A percentile compares a stretch with the other conserved stretches of the same genome.
phyloP scores from a whole-genome alignment of 2,113 vertebrate species.

The Emydocephalus ijimae region DNA sequence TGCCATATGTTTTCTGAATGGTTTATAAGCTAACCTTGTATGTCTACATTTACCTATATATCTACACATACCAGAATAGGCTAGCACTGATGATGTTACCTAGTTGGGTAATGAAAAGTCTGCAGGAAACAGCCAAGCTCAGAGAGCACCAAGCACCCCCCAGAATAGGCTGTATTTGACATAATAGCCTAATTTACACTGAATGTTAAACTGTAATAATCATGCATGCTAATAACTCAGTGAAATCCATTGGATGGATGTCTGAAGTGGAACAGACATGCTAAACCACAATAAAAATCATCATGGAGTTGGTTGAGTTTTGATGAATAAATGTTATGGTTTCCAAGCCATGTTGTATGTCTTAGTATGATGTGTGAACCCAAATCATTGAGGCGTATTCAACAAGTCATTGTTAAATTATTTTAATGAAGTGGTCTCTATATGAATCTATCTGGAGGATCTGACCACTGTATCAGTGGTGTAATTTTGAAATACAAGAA shows the following conservation, averaged over 20 bases:
- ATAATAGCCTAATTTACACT: not conserved
- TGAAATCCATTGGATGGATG: not conserved
- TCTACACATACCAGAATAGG: not conserved
- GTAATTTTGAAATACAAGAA: not conserved
- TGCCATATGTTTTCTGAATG: not conserved
- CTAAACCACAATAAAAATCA: not conserved
- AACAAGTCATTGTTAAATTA: not conserved
- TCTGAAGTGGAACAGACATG: not conserved
- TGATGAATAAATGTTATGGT: not conserved
- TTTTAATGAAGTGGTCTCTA: not conserved
- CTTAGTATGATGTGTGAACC: not conserved
- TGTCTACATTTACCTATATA: not conserved
- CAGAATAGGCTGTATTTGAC: not conserved
- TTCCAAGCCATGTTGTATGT: not conserved
- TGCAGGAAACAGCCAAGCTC: too few species aligned
- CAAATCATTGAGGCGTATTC: not conserved
- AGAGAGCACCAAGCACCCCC: too few species aligned
- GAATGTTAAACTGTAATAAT: not conserved
- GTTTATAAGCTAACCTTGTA: not conserved
- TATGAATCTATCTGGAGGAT: not conserved
- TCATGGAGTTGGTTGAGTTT: not conserved
- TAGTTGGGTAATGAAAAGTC: too few species aligned
- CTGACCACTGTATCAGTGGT: not conserved
- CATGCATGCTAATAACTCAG: not conserved
- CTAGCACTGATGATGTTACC: not conserved